Conservation (phyloP, 1,140 invertebrate species). For the Augochlora pura region DNA sequence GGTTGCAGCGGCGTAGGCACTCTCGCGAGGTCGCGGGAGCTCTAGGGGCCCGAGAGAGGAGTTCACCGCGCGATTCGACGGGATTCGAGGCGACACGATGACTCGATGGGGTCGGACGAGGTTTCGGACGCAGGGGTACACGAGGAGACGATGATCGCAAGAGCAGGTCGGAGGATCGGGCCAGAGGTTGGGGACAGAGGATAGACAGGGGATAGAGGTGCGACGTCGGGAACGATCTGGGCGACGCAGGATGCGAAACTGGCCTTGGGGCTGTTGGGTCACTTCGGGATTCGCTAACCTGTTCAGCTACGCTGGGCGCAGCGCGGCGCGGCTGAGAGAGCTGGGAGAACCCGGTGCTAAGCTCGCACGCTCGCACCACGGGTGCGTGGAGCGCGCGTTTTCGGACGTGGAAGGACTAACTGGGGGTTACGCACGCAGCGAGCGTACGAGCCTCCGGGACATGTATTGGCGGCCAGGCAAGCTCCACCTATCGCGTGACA, state of each 20-base stretch:
- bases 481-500: constrained; percentile 75
- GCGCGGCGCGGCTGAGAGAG: constrained; percentile 55
- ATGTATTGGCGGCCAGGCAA: constrained; percentile 77
- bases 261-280: neutral
- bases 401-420: constrained; percentile 77
- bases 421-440: constrained; percentile 47
- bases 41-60: no score
- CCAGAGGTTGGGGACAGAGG: no score
- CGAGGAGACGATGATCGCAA: no score
- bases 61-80: no score
- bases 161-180: no score
- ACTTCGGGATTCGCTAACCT: constrained; percentile 37
- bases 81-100: no score
- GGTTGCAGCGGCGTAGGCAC: no score
- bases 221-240: neutral
- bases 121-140: no score
- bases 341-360: constrained; percentile 57
- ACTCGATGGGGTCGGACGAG: no score
- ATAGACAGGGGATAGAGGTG: no score
- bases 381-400: constrained; percentile 70
- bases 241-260: neutral
- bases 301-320: constrained; percentile 52
- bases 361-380: constrained; percentile 55
- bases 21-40: no score
- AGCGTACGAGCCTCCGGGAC: constrained; percentile 55